Conservation (phyloP, 1,140 invertebrate genomes). For the Tetraneura akinire region DNA sequence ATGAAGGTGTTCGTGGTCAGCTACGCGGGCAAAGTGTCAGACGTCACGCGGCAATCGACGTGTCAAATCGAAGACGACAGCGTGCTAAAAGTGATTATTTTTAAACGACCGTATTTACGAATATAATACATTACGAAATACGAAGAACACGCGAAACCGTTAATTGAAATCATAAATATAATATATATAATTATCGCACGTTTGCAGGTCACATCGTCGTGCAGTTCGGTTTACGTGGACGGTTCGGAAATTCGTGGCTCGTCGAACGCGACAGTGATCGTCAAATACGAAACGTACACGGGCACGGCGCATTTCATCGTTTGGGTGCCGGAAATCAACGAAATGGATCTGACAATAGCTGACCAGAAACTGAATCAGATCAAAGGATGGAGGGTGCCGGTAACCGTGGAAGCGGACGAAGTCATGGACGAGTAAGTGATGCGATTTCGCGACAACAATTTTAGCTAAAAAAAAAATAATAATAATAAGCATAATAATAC, state of each 20-base stretch:
- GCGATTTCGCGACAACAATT: no score
- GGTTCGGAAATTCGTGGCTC: conserved; percentile 93
- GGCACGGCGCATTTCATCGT: conserved; percentile 86
- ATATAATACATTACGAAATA: no score
- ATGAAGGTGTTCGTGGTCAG: conserved; percentile 95
- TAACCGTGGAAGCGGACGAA: conserved; percentile 22
- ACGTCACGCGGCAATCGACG: conserved; percentile 92
- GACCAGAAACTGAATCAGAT: conserved; percentile 90
- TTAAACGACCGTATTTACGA: no score
- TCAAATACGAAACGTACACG: conserved; percentile 90
- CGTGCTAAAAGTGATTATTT: conserved; percentile 83
- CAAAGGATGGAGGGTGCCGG: conserved; percentile 79
- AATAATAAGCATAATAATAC: no score
- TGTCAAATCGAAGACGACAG: conserved; percentile 94
- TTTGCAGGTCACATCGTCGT: conserved; percentile 87
- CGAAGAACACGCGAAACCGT: no score
- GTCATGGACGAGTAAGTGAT: conserved; percentile 42
- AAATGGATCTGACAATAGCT: conserved; percentile 80
- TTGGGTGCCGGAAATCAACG: conserved; percentile 94
- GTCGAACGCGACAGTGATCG: conserved; percentile 89
- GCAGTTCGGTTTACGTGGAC: conserved; percentile 94
- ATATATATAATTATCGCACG: not conserved
- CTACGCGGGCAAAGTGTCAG: conserved; percentile 88
- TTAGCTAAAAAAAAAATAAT: no score
- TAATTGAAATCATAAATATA: no score